Base-by-base conservation (phyloP, 2,888 invertebrate genomes). In the Sycophila texana region DNA sequence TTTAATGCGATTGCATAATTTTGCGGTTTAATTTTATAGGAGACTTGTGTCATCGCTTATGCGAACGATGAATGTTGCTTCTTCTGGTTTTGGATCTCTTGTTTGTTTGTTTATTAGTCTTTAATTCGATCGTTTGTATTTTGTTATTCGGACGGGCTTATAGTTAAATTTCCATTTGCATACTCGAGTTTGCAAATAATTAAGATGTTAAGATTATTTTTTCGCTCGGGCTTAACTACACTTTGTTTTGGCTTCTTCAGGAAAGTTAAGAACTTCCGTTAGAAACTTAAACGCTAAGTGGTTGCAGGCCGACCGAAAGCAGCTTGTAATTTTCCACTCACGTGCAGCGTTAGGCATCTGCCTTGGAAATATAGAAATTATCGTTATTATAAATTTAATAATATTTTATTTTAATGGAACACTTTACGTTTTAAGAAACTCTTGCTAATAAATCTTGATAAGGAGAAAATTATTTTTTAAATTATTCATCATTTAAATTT, bases 231-330 rank as follows among this genome's bases (percentile, higher is more conserved):
- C 60, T 72, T 66, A 60, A 39, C 60, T 70, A 47, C 66, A 58
- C 66, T 79, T 51, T 60, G 47, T 60, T 66, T 72, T 67, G 30
- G 4, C 53, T 68, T 66, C 47, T 71, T 72, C 30, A 20, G 16
- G n/a, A 49, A 7, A n/a, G 74, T n/a, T 77, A 80, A 77, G 74
- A 80, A 77, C 53, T 77, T 74, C 74, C 80, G 74, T 80, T 80
- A 74, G 73, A 65, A 74, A 65, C 65, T 70, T 73, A 72, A 75
- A 68, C 67, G 73, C 26, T 71, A 74, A 70, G 70, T 70, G 60
- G 57, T 66, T 66, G 10, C 58, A 51, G 49, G 63, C 68, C 47
- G 73, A 60, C 73, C 70, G 63, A 74, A 73, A 80, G 67, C 74
- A 70, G 65, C 74, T n/a, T 1, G 77, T 53, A 71, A 77, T 80